Percentiles rank a stretch among this genome's conserved stretches.
These are phyloP conservation scores for Apamea crenata DNA, from an alignment of 2,888 invertebrate genomes.

Conservation along the genomic window DNA sequence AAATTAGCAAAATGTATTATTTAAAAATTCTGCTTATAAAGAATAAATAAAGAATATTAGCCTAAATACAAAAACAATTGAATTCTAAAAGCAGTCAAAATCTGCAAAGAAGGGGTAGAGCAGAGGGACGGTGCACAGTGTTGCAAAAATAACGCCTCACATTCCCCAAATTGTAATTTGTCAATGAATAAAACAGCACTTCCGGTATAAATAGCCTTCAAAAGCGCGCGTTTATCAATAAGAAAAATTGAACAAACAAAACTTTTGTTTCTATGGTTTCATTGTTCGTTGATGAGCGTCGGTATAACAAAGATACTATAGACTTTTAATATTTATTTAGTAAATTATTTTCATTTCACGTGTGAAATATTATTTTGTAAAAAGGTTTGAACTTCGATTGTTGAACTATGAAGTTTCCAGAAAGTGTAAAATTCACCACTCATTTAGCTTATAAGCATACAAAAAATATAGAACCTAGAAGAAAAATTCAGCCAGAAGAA, in stretches of 20 bases:
- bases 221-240: conserved; percentile 11
- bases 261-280: conserved; percentile 52
- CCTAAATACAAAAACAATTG: too few relatives aligned
- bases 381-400: background rate
- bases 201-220: conserved; percentile 28
- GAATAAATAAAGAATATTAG: background rate
- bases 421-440: conserved; percentile 83
- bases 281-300: conserved; percentile 15
- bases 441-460: conserved; percentile 84
- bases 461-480: conserved; percentile 78
- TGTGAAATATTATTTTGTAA: background rate
- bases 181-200: conserved; percentile 45
- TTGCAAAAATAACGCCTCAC: conserved; percentile 16
- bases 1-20: background rate
- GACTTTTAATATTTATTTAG: background rate
- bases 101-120: background rate
- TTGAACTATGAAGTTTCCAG: conserved; percentile 78
- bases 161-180: conserved; percentile 21
- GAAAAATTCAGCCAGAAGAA: conserved; percentile 87
- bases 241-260: conserved; percentile 31
- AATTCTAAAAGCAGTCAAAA: conserved; percentile 2
- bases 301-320: background rate
- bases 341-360: background rate
- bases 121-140: conserved; percentile 8
- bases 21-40: background rate